A percentile compares a stretch with the other conserved stretches of the same genome.
Evolutionary conservation across 2,113 vertebrate genomes (phyloP).

Genomic region (Eulemur rufifrons): DNA sequence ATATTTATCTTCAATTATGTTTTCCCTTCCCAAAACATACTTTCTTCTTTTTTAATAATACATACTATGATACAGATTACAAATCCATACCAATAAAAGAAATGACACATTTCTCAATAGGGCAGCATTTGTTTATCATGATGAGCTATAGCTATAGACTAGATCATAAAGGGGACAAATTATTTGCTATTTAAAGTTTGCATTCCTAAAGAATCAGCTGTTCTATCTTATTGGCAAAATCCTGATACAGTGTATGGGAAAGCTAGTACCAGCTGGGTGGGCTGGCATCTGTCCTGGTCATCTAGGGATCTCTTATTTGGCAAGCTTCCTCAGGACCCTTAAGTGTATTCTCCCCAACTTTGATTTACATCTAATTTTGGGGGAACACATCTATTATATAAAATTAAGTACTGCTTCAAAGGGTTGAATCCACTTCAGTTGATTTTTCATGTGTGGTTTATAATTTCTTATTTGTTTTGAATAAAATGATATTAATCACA

Average conservation of each 20-base stretch:
- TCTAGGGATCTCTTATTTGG: not conserved
- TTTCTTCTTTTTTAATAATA: not conserved
- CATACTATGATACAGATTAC: not conserved
- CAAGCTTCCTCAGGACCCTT: not conserved
- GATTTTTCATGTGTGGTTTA: not conserved
- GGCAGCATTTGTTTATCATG: not conserved
- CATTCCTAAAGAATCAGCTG: not conserved
- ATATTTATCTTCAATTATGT: constrained; percentile 14
- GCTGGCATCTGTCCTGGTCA: not conserved
- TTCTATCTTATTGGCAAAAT: not conserved
- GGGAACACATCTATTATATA: not conserved
- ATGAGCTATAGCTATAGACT: not conserved
- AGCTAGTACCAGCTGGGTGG: not conserved
- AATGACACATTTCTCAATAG: not conserved
- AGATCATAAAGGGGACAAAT: not conserved
- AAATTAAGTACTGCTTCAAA: not conserved
- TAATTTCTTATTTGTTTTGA: not conserved
- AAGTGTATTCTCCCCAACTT: not conserved
- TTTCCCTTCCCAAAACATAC: not conserved
- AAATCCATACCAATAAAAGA: not conserved
- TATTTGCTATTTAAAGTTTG: not conserved
- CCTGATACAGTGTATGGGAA: not conserved
- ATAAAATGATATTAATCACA: not conserved
- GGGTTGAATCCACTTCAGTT: not conserved
- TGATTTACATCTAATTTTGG: not conserved